Base-by-base conservation (phyloP, 1,140 invertebrate species). In the Macrocentrus cingulum region DNA sequence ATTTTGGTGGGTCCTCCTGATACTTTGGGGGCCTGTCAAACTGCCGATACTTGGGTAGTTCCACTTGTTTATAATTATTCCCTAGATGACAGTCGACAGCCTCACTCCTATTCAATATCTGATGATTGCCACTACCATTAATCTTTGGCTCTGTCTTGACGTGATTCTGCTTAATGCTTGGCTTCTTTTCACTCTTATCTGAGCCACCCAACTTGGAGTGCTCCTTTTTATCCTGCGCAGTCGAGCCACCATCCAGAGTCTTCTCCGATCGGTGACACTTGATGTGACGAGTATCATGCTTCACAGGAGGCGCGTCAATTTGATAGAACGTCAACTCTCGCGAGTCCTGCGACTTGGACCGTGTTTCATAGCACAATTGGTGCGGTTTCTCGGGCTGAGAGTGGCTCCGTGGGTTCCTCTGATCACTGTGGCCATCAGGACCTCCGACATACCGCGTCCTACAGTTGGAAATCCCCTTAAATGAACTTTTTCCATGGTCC, bases 301-400 rank as follows among this genome's bases (percentile, higher is more conserved):
- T 71, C 15, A 15, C 3, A 13, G 7, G 25, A 5, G 68, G 65
- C 2, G 65, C 59, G 51, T 75, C 71, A 19, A 74, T 73, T 52
- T 77, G 67, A 41, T 73, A 75, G 32, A 70, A 64, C 18, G 67
- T 71, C 36, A 74, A 50, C 39, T 77, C 70, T 6, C 67, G 66
- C 8, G 71, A 66, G 5, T 79, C 71, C 34, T 77, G 75, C 3
- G 77, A 76, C 59, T 74, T 79, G 6, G 77, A 76, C 8, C 76
- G 64, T 0, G 62, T 42, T 52, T 78, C 77, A 41, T 71, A 65
- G 4, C 55, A 61, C 7, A 59, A 64, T 44, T 73, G 58, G 19
- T 76, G 68, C 55, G 73, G 75, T 36, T 67, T 63, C 54, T 78
- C 77, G 2, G 76, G 73, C 54, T 79, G 76, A 36, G 75, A 78